These are phyloP conservation scores for Heliconius sara DNA, from an alignment of 2,888 invertebrate species.

Conservation along the genomic window DNA sequence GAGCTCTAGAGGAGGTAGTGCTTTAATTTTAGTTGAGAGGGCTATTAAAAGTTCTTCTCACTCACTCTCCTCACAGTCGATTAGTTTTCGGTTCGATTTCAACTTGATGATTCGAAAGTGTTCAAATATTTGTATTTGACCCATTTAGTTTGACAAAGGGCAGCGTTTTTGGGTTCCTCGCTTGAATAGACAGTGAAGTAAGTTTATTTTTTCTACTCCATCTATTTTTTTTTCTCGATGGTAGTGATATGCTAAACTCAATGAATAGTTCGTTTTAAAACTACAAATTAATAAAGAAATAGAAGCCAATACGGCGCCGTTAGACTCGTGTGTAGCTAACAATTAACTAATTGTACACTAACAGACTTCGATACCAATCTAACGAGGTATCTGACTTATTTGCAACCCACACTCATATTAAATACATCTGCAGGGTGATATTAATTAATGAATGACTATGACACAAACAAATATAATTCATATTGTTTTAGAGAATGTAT, in stretches of 20 bases:
- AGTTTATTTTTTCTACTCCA: not conserved
- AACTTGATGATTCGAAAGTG: not conserved
- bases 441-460: not conserved
- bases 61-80: no score
- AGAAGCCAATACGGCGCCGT: not conserved
- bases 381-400: not conserved
- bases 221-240: not conserved
- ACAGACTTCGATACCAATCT: not conserved
- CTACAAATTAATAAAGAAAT: not conserved
- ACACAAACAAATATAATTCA: no score
- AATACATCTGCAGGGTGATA: not conserved
- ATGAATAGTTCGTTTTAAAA: not conserved
- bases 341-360: slow-evolving; percentile 6
- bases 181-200: not conserved
- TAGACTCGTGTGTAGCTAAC: not conserved
- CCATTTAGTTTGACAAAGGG: not conserved
- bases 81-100: not conserved
- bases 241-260: not conserved
- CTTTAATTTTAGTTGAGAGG: no score
- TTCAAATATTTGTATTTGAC: not conserved
- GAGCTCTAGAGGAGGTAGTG: no score
- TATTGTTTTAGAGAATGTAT: no score
- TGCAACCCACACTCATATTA: not conserved
- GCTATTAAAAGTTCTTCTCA: no score
- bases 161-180: not conserved